phyloP scores from a whole-genome alignment of 2,113 vertebrate species.

The Herpetotheres cachinnans region DNA sequence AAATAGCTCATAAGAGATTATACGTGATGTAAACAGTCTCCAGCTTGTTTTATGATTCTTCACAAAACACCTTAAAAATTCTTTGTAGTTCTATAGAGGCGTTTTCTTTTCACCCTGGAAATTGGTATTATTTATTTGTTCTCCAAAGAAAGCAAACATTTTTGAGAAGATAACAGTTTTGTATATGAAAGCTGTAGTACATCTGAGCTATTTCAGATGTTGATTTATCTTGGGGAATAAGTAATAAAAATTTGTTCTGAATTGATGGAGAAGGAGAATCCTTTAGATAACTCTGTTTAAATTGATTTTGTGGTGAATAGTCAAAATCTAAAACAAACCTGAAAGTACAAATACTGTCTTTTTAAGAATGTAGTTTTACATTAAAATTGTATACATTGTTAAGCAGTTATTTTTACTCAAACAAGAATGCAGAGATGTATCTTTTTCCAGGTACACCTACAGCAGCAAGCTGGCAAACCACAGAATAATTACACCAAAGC shows the following conservation, averaged over 20 bases:
- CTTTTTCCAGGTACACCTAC: background rate
- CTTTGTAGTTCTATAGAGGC: background rate
- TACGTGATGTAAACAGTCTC: background rate
- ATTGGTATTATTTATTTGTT: background rate
- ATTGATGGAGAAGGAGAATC: background rate
- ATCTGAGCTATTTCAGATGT: background rate
- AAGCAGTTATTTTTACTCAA: background rate
- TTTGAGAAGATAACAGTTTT: background rate
- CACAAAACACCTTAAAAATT: background rate
- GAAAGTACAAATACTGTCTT: background rate
- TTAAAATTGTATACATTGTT: background rate
- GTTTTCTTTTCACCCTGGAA: background rate
- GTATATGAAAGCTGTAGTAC: background rate
- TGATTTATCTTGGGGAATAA: background rate
- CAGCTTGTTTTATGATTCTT: background rate
- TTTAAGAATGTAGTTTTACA: background rate
- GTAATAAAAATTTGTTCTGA: background rate
- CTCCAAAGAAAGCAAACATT: background rate
- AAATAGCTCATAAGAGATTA: background rate
- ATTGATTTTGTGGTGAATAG: background rate
- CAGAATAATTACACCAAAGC: background rate
- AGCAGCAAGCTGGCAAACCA: background rate
- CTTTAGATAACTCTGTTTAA: background rate
- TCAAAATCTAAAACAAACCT: background rate
- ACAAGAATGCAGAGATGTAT: background rate